phyloP scores from a whole-genome alignment of 2,888 invertebrate genomes.

The Dendrolimus pini region DNA sequence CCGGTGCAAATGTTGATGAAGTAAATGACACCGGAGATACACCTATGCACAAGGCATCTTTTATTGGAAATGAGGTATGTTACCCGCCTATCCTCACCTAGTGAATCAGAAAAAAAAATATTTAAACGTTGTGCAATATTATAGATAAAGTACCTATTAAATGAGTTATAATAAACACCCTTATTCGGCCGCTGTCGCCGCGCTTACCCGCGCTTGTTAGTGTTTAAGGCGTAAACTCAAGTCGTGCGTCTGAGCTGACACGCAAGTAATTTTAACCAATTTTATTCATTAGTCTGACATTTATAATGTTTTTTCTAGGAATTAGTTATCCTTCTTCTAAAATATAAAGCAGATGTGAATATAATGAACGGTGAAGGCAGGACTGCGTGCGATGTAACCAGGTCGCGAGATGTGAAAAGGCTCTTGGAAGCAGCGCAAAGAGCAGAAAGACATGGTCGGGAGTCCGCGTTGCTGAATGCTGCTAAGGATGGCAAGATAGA shows the following conservation, averaged over 20 bases:
- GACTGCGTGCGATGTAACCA: slow-evolving; percentile 74
- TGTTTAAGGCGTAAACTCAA: too few species aligned
- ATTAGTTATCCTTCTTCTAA: slow-evolving; percentile 76
- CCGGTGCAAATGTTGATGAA: slow-evolving; percentile 77
- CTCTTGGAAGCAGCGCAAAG: slow-evolving; percentile 78
- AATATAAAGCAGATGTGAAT: slow-evolving; percentile 78
- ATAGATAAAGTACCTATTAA: too few species aligned
- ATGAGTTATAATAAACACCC: too few species aligned
- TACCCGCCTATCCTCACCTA: neutral
- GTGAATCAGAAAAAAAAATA: slow-evolving; percentile 1
- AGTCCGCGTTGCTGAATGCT: slow-evolving; percentile 75
- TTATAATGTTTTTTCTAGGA: slow-evolving; percentile 55
- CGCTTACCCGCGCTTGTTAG: too few species aligned
- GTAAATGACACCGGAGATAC: slow-evolving; percentile 81
- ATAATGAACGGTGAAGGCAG: slow-evolving; percentile 81
- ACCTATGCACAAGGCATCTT: slow-evolving; percentile 81
- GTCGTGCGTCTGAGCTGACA: too few species aligned
- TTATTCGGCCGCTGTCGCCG: too few species aligned
- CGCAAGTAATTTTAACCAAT: too few species aligned
- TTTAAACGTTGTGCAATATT: too few species aligned
- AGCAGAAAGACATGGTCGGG: slow-evolving; percentile 72
- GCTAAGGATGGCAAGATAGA: slow-evolving; percentile 78
- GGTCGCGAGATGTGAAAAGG: slow-evolving; percentile 71
- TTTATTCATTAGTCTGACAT: too few species aligned
- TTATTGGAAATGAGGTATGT: slow-evolving; percentile 80